A percentile compares a stretch with the other conserved stretches of the same genome.
These are phyloP conservation scores for Dryas iulia DNA, from an alignment of 1,140 invertebrate species.

Conservation along the genomic window DNA sequence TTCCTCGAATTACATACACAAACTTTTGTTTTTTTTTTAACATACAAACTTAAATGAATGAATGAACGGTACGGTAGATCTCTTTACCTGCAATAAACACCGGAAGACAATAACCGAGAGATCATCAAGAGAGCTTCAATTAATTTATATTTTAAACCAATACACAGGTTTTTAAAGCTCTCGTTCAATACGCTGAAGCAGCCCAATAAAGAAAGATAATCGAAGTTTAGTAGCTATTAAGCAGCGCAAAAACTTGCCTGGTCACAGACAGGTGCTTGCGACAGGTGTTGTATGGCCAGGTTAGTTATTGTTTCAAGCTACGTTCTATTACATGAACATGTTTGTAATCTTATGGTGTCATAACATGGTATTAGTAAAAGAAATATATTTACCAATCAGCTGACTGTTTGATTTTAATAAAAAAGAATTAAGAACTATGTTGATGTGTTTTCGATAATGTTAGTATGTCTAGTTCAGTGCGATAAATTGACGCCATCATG, in stretches of 20 bases:
- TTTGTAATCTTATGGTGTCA: not conserved
- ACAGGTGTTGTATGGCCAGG: conserved; percentile 11
- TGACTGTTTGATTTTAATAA: no score
- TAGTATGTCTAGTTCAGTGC: no score
- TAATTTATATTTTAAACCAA: not conserved
- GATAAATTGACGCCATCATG: no score
- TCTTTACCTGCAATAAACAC: not conserved
- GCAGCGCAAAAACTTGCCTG: conserved; percentile 10
- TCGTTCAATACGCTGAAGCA: not conserved
- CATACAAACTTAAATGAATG: no score
- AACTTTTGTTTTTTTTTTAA: no score
- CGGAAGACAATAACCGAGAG: not conserved
- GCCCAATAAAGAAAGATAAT: not conserved
- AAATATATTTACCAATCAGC: no score
- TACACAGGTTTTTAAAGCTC: not conserved
- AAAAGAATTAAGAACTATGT: no score
- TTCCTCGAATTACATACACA: no score
- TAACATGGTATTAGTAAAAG: not conserved
- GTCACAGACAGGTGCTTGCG: conserved; percentile 9
- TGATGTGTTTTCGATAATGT: no score
- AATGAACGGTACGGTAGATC: no score
- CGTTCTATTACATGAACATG: not conserved
- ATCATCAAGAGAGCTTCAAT: not conserved
- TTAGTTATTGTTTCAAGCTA: not conserved
- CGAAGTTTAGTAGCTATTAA: not conserved